Evolutionary conservation across 2,888 invertebrate species (phyloP), one percentile per base, ranked within the genome.

Genomic region (Pristionchus fissidentatus): DNA sequence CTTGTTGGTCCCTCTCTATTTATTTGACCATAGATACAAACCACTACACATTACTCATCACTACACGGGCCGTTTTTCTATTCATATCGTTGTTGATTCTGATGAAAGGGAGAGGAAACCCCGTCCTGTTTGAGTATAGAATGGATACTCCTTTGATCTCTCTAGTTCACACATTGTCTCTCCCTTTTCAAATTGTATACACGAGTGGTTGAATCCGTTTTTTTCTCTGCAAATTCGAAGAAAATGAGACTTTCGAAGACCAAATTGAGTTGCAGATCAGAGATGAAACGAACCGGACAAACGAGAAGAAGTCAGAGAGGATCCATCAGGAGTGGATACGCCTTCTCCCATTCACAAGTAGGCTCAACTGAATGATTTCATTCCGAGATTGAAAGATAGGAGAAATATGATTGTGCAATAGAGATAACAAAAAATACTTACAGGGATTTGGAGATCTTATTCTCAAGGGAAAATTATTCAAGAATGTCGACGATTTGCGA

Each of bases 251-350:
- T 55, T 4, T 26, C n/a, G 10, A 4, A 70, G 41, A 70, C n/a
- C 13, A 26, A 43, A 66, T 62, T 1, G 3, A 38, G 38, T n/a
- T n/a, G 62, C 86, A 89, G 89, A 84, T 84, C 87, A 8, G 49
- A 85, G 35, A 86, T 88, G 85, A 87, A 86, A 83, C 84, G 90
- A 38, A 85, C 93, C 91, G 78, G 93, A 90, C 86, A 87, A 78
- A 95, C 97, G 0, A 95, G 97, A 85, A 95, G 97, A 90, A 96
- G 96, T 85, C 92, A 92, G 19, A 94, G 98, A 55, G 95, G 97
- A 90, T 97, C 97, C 46, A 95, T 98, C 87, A 95, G 98, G 84
- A 97, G 97, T 19, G 98, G 98, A 84, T 97, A 99, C 94, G 98
- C 98, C 15, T 99, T 99, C 94, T 97, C 98, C 84, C 98, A 99